Percentiles rank a stretch among this genome's conserved stretches.
Evolutionary conservation across 2,888 invertebrate genomes (phyloP).

Genomic region (Cheilosia soror): DNA sequence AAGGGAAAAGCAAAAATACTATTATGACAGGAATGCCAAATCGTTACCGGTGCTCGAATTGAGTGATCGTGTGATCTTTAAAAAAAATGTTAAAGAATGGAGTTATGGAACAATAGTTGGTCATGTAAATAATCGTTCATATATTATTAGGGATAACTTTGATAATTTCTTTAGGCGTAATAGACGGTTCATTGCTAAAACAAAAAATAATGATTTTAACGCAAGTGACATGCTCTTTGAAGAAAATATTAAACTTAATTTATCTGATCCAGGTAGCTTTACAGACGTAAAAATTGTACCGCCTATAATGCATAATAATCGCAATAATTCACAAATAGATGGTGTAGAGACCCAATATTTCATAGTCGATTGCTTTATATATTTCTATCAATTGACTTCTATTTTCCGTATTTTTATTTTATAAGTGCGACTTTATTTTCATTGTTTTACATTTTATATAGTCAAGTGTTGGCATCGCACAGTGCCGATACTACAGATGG

Average conservation of each 20-base stretch:
- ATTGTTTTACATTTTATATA: no score
- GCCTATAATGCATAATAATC: no score
- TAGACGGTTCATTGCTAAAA: slow-evolving; percentile 18
- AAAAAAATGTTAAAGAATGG: slow-evolving; percentile 27
- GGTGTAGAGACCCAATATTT: no score
- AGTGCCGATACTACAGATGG: no score
- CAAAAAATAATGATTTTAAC: slow-evolving; percentile 14
- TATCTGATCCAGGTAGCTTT: not conserved
- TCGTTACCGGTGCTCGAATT: slow-evolving; percentile 19
- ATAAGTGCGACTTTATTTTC: no score
- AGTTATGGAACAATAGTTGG: slow-evolving; percentile 5
- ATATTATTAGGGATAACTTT: slow-evolving; percentile 15
- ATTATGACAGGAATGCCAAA: slow-evolving; percentile 12
- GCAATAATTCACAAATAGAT: no score
- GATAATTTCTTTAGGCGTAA: slow-evolving; percentile 15
- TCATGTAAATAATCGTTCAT: slow-evolving; percentile 13
- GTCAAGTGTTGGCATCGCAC: no score
- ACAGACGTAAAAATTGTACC: no score
- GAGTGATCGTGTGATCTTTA: slow-evolving; percentile 20
- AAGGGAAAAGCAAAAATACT: slow-evolving; percentile 17
- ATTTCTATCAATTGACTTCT: no score
- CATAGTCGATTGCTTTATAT: no score
- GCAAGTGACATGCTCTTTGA: slow-evolving; percentile 14
- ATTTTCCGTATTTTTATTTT: no score
- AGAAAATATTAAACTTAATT: not conserved